Base-by-base conservation (phyloP, 1,140 invertebrate species). In the Drosophila willistoni region DNA sequence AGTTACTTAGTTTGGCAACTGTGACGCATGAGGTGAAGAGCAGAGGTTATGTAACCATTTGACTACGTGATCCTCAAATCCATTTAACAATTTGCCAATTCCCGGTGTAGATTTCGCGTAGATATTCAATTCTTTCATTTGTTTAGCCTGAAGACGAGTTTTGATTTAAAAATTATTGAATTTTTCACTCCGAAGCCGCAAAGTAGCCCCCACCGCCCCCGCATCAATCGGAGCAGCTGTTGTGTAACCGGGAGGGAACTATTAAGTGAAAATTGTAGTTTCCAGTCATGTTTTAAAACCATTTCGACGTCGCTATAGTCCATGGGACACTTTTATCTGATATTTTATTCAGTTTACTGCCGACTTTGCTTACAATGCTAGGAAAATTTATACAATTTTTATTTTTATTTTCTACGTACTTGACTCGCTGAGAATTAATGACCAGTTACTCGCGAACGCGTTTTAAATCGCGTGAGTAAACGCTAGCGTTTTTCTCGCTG, bases 181-280 rank as follows among this genome's bases (percentile, higher is more conserved):
- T 22, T 51, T 22, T 12, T 47, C 44, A 51, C 9, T 51, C 9
- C 19, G 0, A 22, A 22, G 44, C 44, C 44, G 17, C 17, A 22
- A 1, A 51, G 7, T 5, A 9, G 14, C 44, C 44, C 44, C 44
- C 44, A 22, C 17, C 17, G 19, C 17, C 44, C 44, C 44, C 44
- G 44, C 44, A 22, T 5, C 44, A 4, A 22, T 0, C 9, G 2
- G 4, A 51, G 33, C 73, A 63, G 64, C 34, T 89, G 83, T 87
- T 87, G 83, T 87, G 83, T 87, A 87, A 87, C 77, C 84, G 68
- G 17, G 41, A 19, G 39, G 12, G 54, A 47, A 44, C 10, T 12
- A 29, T 1, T 14, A 25, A 19, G 2, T 59, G 9, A 7, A 51
- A 51, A 51, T 51, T 51, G 19, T 3, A 51, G 9, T 22, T 6